Percentiles rank a stretch among this genome's conserved stretches.
phyloP scores from a whole-genome alignment of 2,113 vertebrate genomes.

The Pomatostomus ruficeps region DNA sequence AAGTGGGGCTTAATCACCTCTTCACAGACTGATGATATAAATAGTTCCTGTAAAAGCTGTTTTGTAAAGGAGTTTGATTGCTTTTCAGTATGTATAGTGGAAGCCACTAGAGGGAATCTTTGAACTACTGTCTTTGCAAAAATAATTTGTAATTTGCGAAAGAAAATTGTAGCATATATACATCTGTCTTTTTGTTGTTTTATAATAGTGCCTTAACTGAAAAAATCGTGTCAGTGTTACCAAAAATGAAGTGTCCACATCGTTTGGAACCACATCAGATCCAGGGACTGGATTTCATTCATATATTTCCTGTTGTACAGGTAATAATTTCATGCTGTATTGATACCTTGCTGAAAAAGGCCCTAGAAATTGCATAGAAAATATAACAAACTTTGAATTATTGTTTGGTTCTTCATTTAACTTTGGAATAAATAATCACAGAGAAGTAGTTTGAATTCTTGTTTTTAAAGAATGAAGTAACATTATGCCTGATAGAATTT shows the following conservation, averaged over 20 bases:
- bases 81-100: not conserved
- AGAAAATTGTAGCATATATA: not conserved
- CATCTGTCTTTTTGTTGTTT: not conserved
- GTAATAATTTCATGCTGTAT: constrained; percentile 59
- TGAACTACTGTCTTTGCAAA: not conserved
- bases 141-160: not conserved
- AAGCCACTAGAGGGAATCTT: constrained; percentile 43
- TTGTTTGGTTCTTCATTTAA: not conserved
- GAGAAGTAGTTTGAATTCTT: not conserved
- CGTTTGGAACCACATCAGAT: constrained; percentile 97
- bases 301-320: constrained; percentile 97
- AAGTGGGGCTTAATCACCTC: not conserved
- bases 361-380: not conserved
- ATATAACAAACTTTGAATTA: not conserved
- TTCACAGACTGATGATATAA: not conserved
- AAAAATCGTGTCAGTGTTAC: constrained; percentile 95
- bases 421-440: not conserved
- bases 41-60: not conserved
- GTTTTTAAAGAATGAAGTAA: not conserved
- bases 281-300: constrained; percentile 97
- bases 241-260: constrained; percentile 97
- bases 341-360: not conserved
- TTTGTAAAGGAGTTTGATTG: not conserved
- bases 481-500: not conserved
- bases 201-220: constrained; percentile 89